A percentile compares a stretch with the other conserved stretches of the same genome.
phyloP scores from a whole-genome alignment of 2,113 vertebrate genomes.

The Genyomyrus donnyi region DNA sequence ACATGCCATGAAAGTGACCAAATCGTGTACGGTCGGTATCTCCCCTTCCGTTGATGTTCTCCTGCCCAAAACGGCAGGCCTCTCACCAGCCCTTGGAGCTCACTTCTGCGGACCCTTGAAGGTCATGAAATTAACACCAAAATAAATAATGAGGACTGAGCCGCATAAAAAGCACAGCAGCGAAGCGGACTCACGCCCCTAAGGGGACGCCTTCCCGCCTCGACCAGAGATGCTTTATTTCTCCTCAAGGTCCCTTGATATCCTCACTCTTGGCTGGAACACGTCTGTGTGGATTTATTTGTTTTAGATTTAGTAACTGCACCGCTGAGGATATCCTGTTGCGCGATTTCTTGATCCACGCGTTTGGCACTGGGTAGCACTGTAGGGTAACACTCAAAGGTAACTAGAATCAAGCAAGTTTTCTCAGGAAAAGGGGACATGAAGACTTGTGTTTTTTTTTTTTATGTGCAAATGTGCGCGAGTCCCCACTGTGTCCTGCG shows the following conservation, averaged over 20 bases:
- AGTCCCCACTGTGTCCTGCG: neutral
- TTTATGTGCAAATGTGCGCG: neutral
- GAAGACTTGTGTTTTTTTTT: neutral
- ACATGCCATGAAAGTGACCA: neutral
- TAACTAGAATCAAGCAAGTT: slow-evolving; percentile 28
- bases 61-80: neutral
- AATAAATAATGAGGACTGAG: slow-evolving; percentile 14
- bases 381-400: slow-evolving; percentile 19
- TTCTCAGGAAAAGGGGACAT: neutral
- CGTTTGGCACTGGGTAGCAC: slow-evolving; percentile 27
- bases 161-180: slow-evolving; percentile 17
- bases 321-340: slow-evolving; percentile 35
- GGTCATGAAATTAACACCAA: slow-evolving; percentile 23
- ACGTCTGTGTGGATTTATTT: slow-evolving; percentile 31
- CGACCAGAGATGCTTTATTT: slow-evolving; percentile 20
- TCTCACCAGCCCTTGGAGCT: neutral
- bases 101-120: slow-evolving; percentile 14
- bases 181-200: neutral
- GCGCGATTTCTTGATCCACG: slow-evolving; percentile 31
- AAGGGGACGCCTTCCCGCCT: neutral
- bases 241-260: slow-evolving; percentile 25
- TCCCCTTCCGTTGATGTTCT: neutral
- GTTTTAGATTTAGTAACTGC: slow-evolving; percentile 25
- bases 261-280: slow-evolving; percentile 22
- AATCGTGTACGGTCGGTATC: neutral